Conservation (phyloP, 2,888 invertebrate species). For the Protonemura montana region DNA sequence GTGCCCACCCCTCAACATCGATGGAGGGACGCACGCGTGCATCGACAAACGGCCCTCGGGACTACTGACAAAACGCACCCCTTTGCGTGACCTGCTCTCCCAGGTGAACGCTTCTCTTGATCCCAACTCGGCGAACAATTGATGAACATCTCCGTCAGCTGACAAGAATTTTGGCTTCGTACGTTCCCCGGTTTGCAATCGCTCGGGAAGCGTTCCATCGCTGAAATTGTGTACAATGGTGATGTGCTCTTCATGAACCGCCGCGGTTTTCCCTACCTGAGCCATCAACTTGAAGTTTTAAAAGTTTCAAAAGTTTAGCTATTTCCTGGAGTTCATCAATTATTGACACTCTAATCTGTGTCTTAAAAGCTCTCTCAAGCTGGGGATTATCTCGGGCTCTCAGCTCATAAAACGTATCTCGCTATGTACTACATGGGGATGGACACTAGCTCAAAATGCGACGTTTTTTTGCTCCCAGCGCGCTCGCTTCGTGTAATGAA, state of each 20-base stretch:
- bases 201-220: not conserved
- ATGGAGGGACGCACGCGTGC: slow-evolving; percentile 49
- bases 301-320: not conserved
- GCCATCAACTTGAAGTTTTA: slow-evolving; percentile 12
- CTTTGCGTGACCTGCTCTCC: slow-evolving; percentile 1
- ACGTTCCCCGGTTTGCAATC: not conserved
- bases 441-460: not conserved
- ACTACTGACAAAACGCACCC: slow-evolving; percentile 41
- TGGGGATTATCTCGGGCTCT: not conserved
- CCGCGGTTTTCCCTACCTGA: not conserved
- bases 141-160: not conserved
- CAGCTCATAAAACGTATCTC: slow-evolving; percentile 7
- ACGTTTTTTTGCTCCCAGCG: not conserved
- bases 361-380: slow-evolving; percentile 13
- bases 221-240: not conserved
- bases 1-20: slow-evolving; percentile 44
- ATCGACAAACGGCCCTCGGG: slow-evolving; percentile 43
- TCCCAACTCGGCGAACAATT: slow-evolving; percentile 51
- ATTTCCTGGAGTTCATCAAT: slow-evolving; percentile 17
- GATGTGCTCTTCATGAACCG: not conserved
- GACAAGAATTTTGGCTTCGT: not conserved
- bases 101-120: slow-evolving; percentile 46
- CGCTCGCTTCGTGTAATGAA: not conserved
- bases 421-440: not conserved
- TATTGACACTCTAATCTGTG: slow-evolving; percentile 27